These are phyloP conservation scores for Ormyrus pomaceus DNA, from an alignment of 2,888 invertebrate species.

Conservation along the genomic window DNA sequence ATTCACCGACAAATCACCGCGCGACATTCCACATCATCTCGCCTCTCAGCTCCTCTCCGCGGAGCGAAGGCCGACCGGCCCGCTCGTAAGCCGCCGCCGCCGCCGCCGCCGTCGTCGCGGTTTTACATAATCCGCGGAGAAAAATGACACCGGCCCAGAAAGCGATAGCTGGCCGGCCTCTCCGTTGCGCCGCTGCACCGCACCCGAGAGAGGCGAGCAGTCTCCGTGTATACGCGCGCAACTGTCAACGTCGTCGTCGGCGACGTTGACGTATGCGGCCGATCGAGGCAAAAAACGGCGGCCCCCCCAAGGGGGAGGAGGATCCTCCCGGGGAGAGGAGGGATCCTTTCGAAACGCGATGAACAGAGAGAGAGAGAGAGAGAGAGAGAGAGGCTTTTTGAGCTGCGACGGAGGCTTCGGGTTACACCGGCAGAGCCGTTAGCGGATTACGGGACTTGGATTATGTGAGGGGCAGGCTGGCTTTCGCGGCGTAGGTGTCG, in stretches of 20 bases:
- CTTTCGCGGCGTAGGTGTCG: no score
- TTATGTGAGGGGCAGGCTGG: background rate
- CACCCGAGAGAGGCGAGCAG: background rate
- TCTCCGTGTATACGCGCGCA: background rate
- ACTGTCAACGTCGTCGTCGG: background rate
- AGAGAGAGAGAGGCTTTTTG: no score
- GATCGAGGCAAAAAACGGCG: background rate
- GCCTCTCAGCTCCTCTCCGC: constrained; percentile 34
- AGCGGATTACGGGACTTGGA: background rate
- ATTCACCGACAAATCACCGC: no score
- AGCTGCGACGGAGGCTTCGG: background rate
- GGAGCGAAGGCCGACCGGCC: constrained; percentile 59
- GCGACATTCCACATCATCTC: constrained; percentile 55
- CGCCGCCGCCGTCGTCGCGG: constrained; percentile 51
- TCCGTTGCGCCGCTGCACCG: constrained; percentile 38
- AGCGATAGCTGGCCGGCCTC: constrained; percentile 56
- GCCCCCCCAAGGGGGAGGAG: no score
- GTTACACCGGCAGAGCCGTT: background rate
- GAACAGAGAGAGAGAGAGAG: no score
- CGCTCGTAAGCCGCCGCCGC: background rate
- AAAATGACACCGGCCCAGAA: constrained; percentile 64
- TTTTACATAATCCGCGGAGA: constrained; percentile 63
- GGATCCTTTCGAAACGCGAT: no score
- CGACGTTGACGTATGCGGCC: background rate
- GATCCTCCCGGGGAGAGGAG: no score